Base-by-base conservation (phyloP, 2,888 invertebrate genomes). In the Conomelus anceps region DNA sequence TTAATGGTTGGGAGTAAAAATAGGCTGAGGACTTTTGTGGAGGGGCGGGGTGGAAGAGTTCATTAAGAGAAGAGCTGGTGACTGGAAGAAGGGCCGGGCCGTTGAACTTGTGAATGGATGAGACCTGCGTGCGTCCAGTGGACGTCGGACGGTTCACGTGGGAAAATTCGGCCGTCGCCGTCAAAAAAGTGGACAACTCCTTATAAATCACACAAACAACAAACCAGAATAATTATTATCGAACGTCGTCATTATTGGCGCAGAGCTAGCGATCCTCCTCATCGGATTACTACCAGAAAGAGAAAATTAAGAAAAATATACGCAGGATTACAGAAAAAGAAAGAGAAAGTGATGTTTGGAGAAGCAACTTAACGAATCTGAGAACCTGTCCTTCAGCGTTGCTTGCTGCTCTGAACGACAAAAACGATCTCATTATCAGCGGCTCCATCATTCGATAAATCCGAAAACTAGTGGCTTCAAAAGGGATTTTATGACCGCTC, bases 121-220 rank as follows among this genome's bases (percentile, higher is more conserved):
- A 34, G 63, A 63, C 4, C n/a, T n/a, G 63, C 63, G 63, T 34
- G 34, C 34, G 17, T 34, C 34, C 63, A 20, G 63, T n/a, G 63
- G 63, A 63, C 86, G 24, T 20, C 86, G 17, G 86, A n/a, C 86
- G 86, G 24, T 86, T 86, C 86, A 86, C 86, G 86, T 86, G 86
- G 86, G 86, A 86, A 85, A 86, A 86, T 29, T 26, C 86, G 23
- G 22, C 29, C 86, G 86, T 26, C 26, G n/a, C 1, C 26, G 23
- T 24, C 86, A 86, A 86, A 86, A 85, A 86, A 86, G 26, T 86
- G 24, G 86, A 24, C 86, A 86, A 29, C 86, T 86, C 86, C 86
- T 26, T 86, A 86, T 86, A 86, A 86, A 29, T 86, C 22, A 86
- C 29, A 86, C 29, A 86, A 26, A 86, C 29, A 86, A 86, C 29